Conservation (phyloP, 2,113 vertebrate genomes). For the Pelodiscus sinensis region DNA sequence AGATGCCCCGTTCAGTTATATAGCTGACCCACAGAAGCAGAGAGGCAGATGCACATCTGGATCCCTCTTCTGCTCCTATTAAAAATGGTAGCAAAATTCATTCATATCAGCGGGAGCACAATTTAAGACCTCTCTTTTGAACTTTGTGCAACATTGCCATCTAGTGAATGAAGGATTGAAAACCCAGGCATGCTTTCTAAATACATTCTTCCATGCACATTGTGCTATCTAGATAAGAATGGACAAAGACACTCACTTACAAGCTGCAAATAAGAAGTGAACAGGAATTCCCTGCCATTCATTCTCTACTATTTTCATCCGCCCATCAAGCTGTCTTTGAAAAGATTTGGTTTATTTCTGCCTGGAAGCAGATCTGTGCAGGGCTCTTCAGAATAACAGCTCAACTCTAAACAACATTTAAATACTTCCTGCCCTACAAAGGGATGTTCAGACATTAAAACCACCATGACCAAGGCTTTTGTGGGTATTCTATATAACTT, state of each 20-base stretch:
- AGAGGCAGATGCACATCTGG: fast-evolving
- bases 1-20: fast-evolving
- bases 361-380: neutral
- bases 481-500: neutral
- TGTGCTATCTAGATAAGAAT: fast-evolving
- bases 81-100: fast-evolving
- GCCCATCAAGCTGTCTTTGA: neutral
- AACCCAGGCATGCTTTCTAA: neutral
- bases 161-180: slow-evolving; percentile 29
- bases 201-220: neutral
- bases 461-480: neutral
- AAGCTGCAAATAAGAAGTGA: neutral
- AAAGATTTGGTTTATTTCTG: neutral
- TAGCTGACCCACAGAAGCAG: neutral
- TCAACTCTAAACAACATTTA: neutral
- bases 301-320: neutral
- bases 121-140: fast-evolving
- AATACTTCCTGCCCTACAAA: neutral
- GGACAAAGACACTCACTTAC: fast-evolving
- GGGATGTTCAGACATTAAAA: neutral
- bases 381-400: slow-evolving; percentile 6
- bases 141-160: slow-evolving; percentile 53
- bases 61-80: neutral
- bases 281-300: neutral
- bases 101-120: fast-evolving